Conservation (phyloP, 2,888 invertebrate species). For the Polia nebulosa region DNA sequence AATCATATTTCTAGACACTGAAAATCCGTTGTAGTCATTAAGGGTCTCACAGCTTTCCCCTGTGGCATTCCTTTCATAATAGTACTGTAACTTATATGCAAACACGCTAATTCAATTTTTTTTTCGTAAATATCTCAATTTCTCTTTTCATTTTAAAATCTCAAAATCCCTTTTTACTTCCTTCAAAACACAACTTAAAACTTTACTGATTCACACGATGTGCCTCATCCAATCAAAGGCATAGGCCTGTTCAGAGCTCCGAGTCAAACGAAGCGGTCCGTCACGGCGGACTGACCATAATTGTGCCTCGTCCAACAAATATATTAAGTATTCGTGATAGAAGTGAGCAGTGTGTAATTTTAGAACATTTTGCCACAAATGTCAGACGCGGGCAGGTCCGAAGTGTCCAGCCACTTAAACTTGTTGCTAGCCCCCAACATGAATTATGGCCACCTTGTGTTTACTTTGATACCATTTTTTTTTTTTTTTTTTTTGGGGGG, state of each 20-base stretch:
- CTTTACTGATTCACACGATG: constrained; percentile 30
- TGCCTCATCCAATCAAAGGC: constrained; percentile 70
- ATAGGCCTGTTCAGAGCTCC: constrained; percentile 67
- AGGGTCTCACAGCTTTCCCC: neutral
- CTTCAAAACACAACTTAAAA: neutral
- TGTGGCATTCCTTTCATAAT: constrained; percentile 8
- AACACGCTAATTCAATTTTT: neutral
- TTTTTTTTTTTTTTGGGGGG: too few species aligned
- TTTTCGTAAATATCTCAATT: neutral
- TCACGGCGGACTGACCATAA: constrained; percentile 82
- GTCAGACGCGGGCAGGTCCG: constrained; percentile 66
- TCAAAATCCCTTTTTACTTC: neutral
- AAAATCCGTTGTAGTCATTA: neutral
- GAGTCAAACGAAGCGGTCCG: constrained; percentile 79
- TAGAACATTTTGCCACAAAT: constrained; percentile 78
- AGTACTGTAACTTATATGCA: neutral
- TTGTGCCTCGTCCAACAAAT: constrained; percentile 82
- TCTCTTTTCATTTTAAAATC: neutral
- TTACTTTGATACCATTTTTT: constrained; percentile 26
- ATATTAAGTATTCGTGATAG: constrained; percentile 85
- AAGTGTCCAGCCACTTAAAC: constrained; percentile 57
- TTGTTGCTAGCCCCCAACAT: constrained; percentile 57
- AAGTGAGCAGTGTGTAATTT: constrained; percentile 80
- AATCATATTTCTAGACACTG: neutral
- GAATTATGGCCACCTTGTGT: constrained; percentile 57